Percentiles rank a stretch among this genome's conserved stretches.
These are phyloP conservation scores for Anabacerthia variegaticeps DNA, from an alignment of 2,797 vertebrate species.

Conservation along the genomic window DNA sequence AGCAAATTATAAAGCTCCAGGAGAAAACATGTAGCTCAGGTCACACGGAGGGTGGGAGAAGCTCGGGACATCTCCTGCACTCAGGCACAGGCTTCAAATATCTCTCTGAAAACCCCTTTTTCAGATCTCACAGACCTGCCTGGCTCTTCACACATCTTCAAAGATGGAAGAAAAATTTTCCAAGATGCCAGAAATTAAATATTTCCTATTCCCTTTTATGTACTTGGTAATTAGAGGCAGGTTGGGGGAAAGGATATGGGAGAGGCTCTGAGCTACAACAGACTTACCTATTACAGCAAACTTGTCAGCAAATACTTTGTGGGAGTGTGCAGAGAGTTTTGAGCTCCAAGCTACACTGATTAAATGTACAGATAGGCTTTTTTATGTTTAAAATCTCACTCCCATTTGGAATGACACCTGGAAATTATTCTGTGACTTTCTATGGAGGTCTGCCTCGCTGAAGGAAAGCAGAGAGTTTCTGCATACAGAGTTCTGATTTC, in stretches of 20 bases:
- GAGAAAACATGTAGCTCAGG: not conserved
- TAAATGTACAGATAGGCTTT: not conserved
- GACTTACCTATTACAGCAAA: not conserved
- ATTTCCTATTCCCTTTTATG: not conserved
- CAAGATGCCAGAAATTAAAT: not conserved
- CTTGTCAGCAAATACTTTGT: not conserved
- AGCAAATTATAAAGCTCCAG: not conserved
- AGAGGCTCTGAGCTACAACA: not conserved
- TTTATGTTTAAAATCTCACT: not conserved
- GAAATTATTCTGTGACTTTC: not conserved
- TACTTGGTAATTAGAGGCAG: not conserved
- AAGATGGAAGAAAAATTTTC: not conserved
- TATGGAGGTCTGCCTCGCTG: not conserved
- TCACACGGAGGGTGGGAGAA: not conserved
- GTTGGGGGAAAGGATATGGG: not conserved
- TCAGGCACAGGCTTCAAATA: not conserved
- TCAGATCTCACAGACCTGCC: not conserved
- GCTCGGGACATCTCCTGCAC: accelerated
- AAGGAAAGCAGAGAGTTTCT: not conserved
- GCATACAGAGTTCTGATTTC: not conserved
- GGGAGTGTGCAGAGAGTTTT: not conserved
- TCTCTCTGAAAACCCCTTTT: not conserved
- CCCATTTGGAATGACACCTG: not conserved
- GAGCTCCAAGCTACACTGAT: not conserved
- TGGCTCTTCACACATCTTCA: not conserved